Base-by-base conservation (phyloP, 2,113 vertebrate genomes). In the Amblyopsis rosae region DNA sequence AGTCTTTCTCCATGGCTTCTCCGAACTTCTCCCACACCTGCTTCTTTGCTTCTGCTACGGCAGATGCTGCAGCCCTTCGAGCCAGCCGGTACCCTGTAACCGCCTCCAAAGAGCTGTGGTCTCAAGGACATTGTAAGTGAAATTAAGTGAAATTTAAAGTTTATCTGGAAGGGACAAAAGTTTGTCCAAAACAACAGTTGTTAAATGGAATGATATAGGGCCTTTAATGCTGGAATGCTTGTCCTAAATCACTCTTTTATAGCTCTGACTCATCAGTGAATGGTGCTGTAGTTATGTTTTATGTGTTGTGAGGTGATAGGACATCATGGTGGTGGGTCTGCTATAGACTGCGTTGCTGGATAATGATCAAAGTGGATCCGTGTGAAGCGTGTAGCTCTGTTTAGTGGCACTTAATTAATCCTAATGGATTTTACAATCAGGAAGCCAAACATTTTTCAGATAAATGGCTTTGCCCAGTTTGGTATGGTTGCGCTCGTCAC, bases 361-460 rank as follows among this genome's bases (percentile, higher is more conserved):
- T 86, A 86, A 87, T 89, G 80, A 87, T 86, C 71, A 73, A 75
- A 88, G 82, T 88, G 76, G 82, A 87, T 91, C 87, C 81, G 85
- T 71, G 81, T 76, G 78, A 87, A 86, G 81, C 82, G 63, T 45
- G 78, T 59, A 77, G 77, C 82, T 70, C 68, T 72, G 83, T 90
- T 90, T 84, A 85, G 86, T 80, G 72, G 75, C 84, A 82, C 88
- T 88, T 91, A 88, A 92, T 92, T 91, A 84, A 90, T 90, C 82
- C 86, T 90, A 90, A 92, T 91, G 88, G 87, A 89, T 90, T 90
- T 86, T 85, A 82, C 82, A 90, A 91, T 86, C 88, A 90, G 81
- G 69, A 77, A 77, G 85, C 85, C 82, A 87, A 84, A 86, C 71
- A 87, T 86, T 84, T 73, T 84, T 77, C 73, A 57, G 81, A 84